These are phyloP conservation scores for Chrysaora quinquecirrha DNA, from an alignment of 30 jellyfish, hydroid and myxozoan genomes.

Conservation along the genomic window DNA sequence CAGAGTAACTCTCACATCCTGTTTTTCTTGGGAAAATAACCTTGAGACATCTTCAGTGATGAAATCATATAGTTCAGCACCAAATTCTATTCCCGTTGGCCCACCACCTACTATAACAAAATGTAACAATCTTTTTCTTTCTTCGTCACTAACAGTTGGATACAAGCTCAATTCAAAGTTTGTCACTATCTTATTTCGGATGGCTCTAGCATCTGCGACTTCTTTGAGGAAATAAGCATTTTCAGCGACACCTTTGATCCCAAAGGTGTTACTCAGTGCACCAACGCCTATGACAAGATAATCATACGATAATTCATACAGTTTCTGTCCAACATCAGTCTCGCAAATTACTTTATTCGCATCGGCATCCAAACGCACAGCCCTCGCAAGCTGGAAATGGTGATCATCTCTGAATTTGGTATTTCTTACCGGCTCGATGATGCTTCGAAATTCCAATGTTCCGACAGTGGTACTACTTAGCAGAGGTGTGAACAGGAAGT, in stretches of 20 bases:
- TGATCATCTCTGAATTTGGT: constrained; percentile 87
- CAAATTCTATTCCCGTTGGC: constrained; percentile 99
- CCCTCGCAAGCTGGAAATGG: constrained; percentile 94
- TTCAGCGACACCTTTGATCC: constrained; percentile 91
- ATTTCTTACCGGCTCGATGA: constrained; percentile 94
- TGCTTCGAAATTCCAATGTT: constrained; percentile 95
- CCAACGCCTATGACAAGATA: constrained; percentile 95
- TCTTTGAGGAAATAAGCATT: constrained; percentile 92
- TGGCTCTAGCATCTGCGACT: constrained; percentile 92
- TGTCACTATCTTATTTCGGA: constrained; percentile 79
- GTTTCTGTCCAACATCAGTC: constrained; percentile 62
- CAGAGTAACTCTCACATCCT: constrained; percentile 84
- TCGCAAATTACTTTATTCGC: constrained; percentile 67
- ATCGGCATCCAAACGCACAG: constrained; percentile 73
- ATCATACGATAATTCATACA: constrained; percentile 75
- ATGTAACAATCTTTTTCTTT: constrained; percentile 79
- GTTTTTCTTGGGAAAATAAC: constrained; percentile 87
- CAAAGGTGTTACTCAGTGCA: constrained; percentile 90
- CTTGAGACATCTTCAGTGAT: constrained; percentile 95
- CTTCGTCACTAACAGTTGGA: constrained; percentile 76
- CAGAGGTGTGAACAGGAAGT: constrained; percentile 92
- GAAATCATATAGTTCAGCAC: constrained; percentile 97
- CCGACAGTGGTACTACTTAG: constrained; percentile 98
- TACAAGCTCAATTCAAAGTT: constrained; percentile 91
- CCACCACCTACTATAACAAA: constrained; percentile 99